Conservation (phyloP, 1,140 invertebrate genomes). For the Temnothorax nylanderi region DNA sequence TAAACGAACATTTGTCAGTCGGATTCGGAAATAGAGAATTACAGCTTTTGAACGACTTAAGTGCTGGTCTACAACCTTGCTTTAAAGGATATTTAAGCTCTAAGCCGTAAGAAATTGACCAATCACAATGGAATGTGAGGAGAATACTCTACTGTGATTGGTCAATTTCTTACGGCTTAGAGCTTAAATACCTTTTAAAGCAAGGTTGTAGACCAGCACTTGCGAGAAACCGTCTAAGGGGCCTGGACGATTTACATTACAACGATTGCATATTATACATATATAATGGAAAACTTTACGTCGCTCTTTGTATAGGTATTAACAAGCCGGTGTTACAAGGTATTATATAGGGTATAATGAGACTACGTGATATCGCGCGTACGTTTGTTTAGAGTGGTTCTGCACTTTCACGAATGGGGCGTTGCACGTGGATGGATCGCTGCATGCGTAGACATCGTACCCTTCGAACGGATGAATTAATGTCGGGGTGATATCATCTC, state of each 20-base stretch:
- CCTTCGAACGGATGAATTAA: constrained; percentile 30
- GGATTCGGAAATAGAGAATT: not conserved
- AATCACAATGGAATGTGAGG: no score
- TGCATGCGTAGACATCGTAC: not conserved
- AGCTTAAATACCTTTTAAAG: no score
- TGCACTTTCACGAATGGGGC: not conserved
- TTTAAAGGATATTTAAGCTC: no score
- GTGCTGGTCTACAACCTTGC: no score
- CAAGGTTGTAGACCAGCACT: no score
- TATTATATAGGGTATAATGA: not conserved
- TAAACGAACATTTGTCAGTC: not conserved
- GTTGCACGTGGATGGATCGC: constrained; percentile 28
- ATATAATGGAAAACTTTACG: not conserved
- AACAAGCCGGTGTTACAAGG: not conserved
- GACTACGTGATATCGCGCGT: not conserved
- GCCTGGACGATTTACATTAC: not conserved
- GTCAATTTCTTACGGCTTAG: no score
- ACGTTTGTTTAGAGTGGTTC: constrained; percentile 22
- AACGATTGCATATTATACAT: not conserved
- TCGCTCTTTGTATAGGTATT: not conserved
- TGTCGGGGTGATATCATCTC: constrained; percentile 29
- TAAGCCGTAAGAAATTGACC: no score
- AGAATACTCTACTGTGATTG: no score
- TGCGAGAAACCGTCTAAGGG: not conserved
- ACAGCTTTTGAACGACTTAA: not conserved